Percentiles rank a stretch among this genome's conserved stretches.
Conservation (phyloP, 2,888 invertebrate genomes). For the Exocentrus adspersus region DNA sequence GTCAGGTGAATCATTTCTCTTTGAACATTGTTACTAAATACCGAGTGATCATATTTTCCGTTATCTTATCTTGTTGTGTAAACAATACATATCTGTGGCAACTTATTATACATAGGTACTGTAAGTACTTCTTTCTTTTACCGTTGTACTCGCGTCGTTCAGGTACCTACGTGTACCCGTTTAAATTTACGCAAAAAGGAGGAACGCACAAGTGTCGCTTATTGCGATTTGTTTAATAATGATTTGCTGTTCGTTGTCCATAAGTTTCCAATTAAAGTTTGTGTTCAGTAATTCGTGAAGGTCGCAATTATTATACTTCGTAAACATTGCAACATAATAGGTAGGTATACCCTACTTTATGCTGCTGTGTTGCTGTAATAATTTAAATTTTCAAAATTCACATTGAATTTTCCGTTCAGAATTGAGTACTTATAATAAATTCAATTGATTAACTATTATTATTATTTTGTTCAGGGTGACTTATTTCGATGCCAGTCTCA, state of each 20-base stretch:
- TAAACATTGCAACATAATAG: not conserved
- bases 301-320: not conserved
- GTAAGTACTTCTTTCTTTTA: too few relatives aligned
- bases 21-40: slow-evolving; percentile 28
- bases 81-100: slow-evolving; percentile 21
- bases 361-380: too few relatives aligned
- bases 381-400: too few relatives aligned
- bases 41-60: slow-evolving; percentile 21
- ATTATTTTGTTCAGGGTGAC: too few relatives aligned
- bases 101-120: slow-evolving; percentile 9
- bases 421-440: too few relatives aligned
- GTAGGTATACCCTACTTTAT: too few relatives aligned
- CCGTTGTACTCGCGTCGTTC: not conserved
- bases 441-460: too few relatives aligned
- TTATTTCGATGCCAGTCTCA: too few relatives aligned
- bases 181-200: too few relatives aligned
- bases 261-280: not conserved
- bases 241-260: not conserved
- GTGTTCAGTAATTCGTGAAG: not conserved
- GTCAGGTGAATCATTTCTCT: slow-evolving; percentile 34
- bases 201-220: too few relatives aligned
- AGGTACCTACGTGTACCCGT: not conserved
- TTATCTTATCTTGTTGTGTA: slow-evolving; percentile 42
- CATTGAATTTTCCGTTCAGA: too few relatives aligned
- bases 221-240: not conserved